Evolutionary conservation across 2,113 vertebrate genomes (phyloP).

Genomic region (Oryzias woworae): DNA sequence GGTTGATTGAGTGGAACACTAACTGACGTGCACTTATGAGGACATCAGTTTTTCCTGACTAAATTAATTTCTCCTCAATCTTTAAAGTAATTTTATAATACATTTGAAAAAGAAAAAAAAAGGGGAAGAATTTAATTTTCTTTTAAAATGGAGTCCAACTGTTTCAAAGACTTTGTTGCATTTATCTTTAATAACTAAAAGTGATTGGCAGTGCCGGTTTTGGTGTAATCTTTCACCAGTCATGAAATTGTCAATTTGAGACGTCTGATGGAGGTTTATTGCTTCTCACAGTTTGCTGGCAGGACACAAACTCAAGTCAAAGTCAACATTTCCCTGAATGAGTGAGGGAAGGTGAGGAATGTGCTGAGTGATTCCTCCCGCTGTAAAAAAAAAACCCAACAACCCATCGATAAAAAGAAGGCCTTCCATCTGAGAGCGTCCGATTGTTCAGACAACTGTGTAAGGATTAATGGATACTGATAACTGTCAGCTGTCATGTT

Average conservation of each 20-base stretch:
- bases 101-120: slow-evolving; percentile 29
- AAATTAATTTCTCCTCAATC: neutral
- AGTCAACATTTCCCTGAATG: slow-evolving; percentile 60
- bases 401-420: slow-evolving; percentile 2
- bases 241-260: slow-evolving; percentile 46
- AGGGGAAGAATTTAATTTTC: slow-evolving; percentile 27
- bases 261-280: slow-evolving; percentile 56
- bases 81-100: slow-evolving; percentile 4
- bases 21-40: neutral
- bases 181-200: slow-evolving; percentile 23
- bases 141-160: slow-evolving; percentile 27
- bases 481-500: slow-evolving; percentile 28
- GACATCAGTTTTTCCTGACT: neutral
- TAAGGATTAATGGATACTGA: slow-evolving; percentile 11
- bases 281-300: slow-evolving; percentile 54
- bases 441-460: neutral
- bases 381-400: slow-evolving; percentile 13
- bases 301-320: slow-evolving; percentile 58
- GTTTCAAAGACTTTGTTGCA: slow-evolving; percentile 30
- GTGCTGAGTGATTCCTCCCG: slow-evolving; percentile 43
- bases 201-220: slow-evolving; percentile 16
- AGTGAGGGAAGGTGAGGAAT: slow-evolving; percentile 45
- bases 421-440: slow-evolving; percentile 7
- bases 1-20: neutral
- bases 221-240: slow-evolving; percentile 21